Evolutionary conservation across 2,113 vertebrate species (phyloP), one percentile per base, ranked within the genome.

Genomic region (Amphiprion percula): DNA sequence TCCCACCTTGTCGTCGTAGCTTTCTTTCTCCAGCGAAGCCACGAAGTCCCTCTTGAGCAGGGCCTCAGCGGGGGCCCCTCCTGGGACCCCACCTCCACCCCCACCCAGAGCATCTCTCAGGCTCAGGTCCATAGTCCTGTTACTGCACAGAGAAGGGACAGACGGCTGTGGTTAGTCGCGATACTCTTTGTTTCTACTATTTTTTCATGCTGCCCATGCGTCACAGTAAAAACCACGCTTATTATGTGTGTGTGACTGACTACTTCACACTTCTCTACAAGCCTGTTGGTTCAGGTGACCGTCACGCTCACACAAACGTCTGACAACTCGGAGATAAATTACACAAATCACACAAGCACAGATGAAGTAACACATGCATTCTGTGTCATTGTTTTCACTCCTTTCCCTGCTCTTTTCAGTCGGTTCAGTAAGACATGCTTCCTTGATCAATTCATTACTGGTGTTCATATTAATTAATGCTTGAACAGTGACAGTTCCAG

Each of bases 21-120:
- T 92, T 92, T 98, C 97, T 0, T 97, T 96, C 85, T 98, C 97
- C 92, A 98, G 87, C 0, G 95, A 88, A 63, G 95, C 95, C 0
- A 99, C 95, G 68, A 98, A 98, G 90, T 99, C 98, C 74, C 95
- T 94, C 68, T 98, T 97, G 80, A 98, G 91, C 28, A 91, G 74
- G 60, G 95, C 92, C 1, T 96, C 96, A 2, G 87, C 89, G 0
- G 90, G 97, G 93, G 5, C 96, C 77, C 82, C 95, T 79, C 2
- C 94, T 86, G 56, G 95, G 58, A 88, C 83, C 53, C 86, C 80
- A 0, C 95, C 93, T 21, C 88, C 90, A 37, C 96, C 96, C 0
- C 90, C 92, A 66, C 94, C 96, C 66, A 98, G 93, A 19, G 97
- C 97, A 9, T 99, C 97, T n/a, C 94, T 94, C 65, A 99, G 95